A percentile compares a stretch with the other conserved stretches of the same genome.
phyloP scores from a whole-genome alignment of 2,113 vertebrate genomes.

The Bufo bufo region DNA sequence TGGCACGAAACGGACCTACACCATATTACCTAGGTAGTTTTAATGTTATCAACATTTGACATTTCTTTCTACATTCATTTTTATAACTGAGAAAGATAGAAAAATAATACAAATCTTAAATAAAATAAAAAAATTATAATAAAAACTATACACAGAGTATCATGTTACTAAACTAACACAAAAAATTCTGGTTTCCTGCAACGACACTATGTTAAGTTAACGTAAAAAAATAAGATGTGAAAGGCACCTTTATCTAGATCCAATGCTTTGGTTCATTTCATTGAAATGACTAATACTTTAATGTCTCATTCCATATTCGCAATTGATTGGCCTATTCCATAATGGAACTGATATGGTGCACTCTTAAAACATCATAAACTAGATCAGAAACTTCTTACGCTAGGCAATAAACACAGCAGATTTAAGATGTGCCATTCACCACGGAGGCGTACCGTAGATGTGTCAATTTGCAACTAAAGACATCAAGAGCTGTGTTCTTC shows the following conservation, averaged over 20 bases:
- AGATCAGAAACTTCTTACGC: constrained; percentile 75
- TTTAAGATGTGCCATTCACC: constrained; percentile 68
- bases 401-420: constrained; percentile 74
- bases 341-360: constrained; percentile 75
- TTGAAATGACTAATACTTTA: constrained; percentile 82
- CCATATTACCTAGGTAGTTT: background rate
- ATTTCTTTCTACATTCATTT: background rate
- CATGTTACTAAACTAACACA: background rate
- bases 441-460: constrained; percentile 66
- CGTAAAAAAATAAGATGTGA: constrained; percentile 74
- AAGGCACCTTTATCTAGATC: constrained; percentile 79
- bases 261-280: constrained; percentile 82
- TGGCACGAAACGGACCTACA: too few relatives aligned
- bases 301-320: constrained; percentile 78
- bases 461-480: constrained; percentile 78
- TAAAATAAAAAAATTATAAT: background rate
- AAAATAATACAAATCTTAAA: background rate
- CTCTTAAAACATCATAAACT: constrained; percentile 78
- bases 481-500: constrained; percentile 75
- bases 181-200: background rate
- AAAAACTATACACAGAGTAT: too few relatives aligned
- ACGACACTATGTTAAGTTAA: constrained; percentile 64
- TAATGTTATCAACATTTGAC: background rate
- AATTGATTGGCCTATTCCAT: constrained; percentile 74
- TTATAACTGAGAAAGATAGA: background rate